Evolutionary conservation across 1,140 invertebrate genomes (phyloP).

Genomic region (Pseudomyrmex pallidus): DNA sequence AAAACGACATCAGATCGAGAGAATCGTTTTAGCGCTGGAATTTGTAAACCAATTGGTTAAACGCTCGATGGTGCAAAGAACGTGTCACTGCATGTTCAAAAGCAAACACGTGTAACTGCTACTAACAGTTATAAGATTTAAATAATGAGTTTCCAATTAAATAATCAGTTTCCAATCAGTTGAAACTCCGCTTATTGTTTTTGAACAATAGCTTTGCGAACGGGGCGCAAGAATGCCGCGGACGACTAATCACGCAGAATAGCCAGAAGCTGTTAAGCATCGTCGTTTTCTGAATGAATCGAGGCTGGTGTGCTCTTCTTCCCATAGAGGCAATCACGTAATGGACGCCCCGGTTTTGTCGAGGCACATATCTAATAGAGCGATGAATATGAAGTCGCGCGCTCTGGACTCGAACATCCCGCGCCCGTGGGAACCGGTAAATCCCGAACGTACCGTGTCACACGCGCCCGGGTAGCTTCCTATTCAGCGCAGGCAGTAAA

Average conservation of each 20-base stretch:
- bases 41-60: neutral
- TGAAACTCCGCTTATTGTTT: neutral
- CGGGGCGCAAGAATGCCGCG: neutral
- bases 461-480: neutral
- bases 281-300: neutral
- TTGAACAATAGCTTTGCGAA: neutral
- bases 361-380: slow-evolving; percentile 34
- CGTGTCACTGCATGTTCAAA: no score
- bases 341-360: slow-evolving; percentile 44
- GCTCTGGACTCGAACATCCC: neutral
- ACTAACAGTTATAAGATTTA: neutral
- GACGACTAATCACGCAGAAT: neutral
- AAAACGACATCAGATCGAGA: neutral
- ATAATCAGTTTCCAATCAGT: neutral
- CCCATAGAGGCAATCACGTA: slow-evolving; percentile 58
- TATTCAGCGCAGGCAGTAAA: slow-evolving; percentile 48
- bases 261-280: neutral
- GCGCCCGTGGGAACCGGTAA: slow-evolving; percentile 19
- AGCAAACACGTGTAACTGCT: no score
- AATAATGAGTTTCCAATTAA: neutral
- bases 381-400: slow-evolving; percentile 48
- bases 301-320: slow-evolving; percentile 1
- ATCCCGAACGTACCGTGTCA: slow-evolving; percentile 4
- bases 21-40: neutral
- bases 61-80: no score